phyloP scores from a whole-genome alignment of 2,113 vertebrate species.

The Hiodon alosoides region DNA sequence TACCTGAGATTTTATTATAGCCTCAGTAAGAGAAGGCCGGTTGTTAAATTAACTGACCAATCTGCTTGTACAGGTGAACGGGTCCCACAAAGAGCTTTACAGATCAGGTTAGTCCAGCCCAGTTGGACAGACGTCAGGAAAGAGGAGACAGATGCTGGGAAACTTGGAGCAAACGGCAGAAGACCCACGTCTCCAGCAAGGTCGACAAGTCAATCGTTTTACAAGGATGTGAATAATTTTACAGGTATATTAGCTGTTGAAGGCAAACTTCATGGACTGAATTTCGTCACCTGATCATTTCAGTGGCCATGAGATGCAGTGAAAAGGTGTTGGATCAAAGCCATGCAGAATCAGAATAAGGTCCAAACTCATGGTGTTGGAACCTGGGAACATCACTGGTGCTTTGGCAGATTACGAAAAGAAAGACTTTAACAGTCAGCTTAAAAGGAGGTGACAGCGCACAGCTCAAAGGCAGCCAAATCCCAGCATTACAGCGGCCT shows the following conservation, averaged over 20 bases:
- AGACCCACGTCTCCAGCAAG: constrained; percentile 2
- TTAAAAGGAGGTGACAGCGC: constrained; percentile 37
- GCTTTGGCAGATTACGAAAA: constrained; percentile 40
- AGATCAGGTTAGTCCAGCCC: neutral
- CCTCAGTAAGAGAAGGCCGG: too few species aligned
- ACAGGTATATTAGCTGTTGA: neutral
- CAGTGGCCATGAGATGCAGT: neutral
- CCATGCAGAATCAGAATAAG: neutral
- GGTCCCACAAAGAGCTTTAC: constrained; percentile 13
- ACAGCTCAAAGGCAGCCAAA: constrained; percentile 38
- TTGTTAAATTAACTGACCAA: too few species aligned
- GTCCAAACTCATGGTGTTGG: neutral
- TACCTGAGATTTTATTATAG: too few species aligned
- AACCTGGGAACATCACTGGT: constrained; percentile 15
- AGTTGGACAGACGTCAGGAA: neutral
- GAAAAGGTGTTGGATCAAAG: neutral
- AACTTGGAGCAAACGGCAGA: too few species aligned
- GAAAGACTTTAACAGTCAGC: constrained; percentile 41
- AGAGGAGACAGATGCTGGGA: neutral
- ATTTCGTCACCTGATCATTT: too few species aligned
- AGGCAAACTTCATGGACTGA: neutral
- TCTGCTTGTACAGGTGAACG: neutral
- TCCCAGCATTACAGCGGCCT: constrained; percentile 32
- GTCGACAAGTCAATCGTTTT: neutral
- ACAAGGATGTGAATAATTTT: too few species aligned